A percentile compares a stretch with the other conserved stretches of the same genome.
phyloP scores from a whole-genome alignment of 2,797 vertebrate genomes.

The Dendrocincla fuliginosa region DNA sequence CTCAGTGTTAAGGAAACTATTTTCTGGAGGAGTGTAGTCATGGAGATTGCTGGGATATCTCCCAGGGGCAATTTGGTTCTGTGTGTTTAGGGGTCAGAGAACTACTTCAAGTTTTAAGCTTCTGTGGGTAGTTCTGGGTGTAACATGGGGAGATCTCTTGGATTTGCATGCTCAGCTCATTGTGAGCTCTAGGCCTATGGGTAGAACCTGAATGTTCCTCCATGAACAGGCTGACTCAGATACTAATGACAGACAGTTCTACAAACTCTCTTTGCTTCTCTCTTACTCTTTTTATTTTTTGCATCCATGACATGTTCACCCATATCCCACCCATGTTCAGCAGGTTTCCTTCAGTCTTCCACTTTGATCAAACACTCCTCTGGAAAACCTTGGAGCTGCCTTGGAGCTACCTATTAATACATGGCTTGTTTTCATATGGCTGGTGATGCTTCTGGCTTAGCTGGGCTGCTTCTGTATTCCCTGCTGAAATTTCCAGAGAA shows the following conservation, averaged over 20 bases:
- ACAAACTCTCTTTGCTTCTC: background rate
- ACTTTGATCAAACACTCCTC: background rate
- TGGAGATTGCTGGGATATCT: background rate
- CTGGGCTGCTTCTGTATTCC: background rate
- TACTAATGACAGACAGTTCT: background rate
- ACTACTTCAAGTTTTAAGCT: background rate
- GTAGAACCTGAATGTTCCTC: background rate
- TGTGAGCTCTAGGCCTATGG: background rate
- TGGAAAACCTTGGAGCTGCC: background rate
- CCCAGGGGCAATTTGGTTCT: background rate
- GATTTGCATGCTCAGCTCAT: background rate
- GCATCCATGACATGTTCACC: background rate
- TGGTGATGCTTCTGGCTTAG: background rate
- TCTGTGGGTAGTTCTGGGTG: background rate
- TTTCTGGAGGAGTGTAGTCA: background rate
- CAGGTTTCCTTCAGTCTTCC: background rate
- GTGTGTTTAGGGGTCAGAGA: background rate
- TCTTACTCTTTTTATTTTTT: background rate
- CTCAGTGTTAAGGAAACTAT: background rate
- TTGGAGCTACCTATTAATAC: background rate
- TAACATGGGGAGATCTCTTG: rapidly evolving
- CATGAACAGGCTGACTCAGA: background rate
- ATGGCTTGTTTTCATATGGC: background rate
- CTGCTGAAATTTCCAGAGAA: background rate
- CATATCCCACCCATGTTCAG: background rate